phyloP scores from a whole-genome alignment of 2,888 invertebrate genomes.

The Neoascia interrupta region DNA sequence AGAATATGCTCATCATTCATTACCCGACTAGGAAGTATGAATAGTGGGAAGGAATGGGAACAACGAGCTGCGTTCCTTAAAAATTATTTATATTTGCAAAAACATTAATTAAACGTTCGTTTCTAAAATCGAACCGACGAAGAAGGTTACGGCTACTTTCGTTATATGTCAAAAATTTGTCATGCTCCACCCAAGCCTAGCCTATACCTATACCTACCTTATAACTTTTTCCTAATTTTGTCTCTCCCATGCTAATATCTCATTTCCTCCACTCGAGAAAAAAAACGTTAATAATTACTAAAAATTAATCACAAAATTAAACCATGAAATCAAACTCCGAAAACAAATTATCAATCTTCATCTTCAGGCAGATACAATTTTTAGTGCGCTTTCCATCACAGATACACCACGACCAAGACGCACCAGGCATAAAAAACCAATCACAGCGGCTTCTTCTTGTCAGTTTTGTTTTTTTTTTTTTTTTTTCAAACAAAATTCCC shows the following conservation, averaged over 20 bases:
- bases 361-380: too few relatives aligned
- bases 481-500: too few relatives aligned
- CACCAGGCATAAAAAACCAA: conserved; percentile 3
- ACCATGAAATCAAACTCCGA: conserved; percentile 67
- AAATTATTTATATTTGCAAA: too few relatives aligned
- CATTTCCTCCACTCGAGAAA: conserved; percentile 30
- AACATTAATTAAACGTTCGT: too few relatives aligned
- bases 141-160: too few relatives aligned
- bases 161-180: conserved; percentile 56
- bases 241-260: conserved; percentile 36
- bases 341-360: conserved; percentile 70
- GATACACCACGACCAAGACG: conserved; percentile 41
- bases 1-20: too few relatives aligned
- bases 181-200: conserved; percentile 39
- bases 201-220: conserved; percentile 24
- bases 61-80: too few relatives aligned
- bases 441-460: conserved; percentile 10
- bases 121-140: too few relatives aligned
- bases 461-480: not conserved
- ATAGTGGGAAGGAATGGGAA: too few relatives aligned
- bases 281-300: conserved; percentile 60
- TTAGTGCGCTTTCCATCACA: conserved; percentile 27
- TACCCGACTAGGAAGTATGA: too few relatives aligned
- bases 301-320: conserved; percentile 68
- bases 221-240: conserved; percentile 23